phyloP scores from a whole-genome alignment of 23 tunicate genomes.

The Pegea sp. region DNA sequence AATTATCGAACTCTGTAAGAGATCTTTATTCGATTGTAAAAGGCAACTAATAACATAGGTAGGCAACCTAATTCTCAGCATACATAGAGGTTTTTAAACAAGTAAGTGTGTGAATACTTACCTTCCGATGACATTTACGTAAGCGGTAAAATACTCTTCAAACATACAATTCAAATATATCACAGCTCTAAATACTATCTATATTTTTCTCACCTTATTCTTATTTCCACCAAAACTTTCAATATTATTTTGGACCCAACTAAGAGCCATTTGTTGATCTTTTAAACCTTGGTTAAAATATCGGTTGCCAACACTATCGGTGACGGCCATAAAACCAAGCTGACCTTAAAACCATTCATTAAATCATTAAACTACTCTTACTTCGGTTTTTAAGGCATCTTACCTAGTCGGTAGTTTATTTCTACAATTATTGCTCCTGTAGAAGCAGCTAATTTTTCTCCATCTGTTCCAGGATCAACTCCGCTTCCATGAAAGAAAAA shows the following conservation, averaged over 20 bases:
- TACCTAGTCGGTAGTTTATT: constrained; percentile 40
- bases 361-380: too few relatives aligned
- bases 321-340: constrained; percentile 15
- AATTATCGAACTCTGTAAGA: too few relatives aligned
- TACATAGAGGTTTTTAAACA: too few relatives aligned
- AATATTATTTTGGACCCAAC: constrained; percentile 30
- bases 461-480: constrained; percentile 22
- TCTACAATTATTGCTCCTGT: constrained; percentile 25
- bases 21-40: too few relatives aligned
- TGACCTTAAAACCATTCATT: constrained; percentile 13
- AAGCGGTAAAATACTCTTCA: too few relatives aligned
- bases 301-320: constrained; percentile 1
- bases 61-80: too few relatives aligned
- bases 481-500: constrained; percentile 33
- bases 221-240: constrained; percentile 27
- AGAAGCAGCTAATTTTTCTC: constrained; percentile 20
- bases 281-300: constrained; percentile 23
- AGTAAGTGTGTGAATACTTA: too few relatives aligned
- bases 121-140: too few relatives aligned
- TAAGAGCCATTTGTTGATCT: constrained; percentile 27
- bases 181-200: too few relatives aligned
- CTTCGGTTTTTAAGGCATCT: too few relatives aligned
- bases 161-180: too few relatives aligned
- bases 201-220: constrained; percentile 9
- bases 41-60: too few relatives aligned